Base-by-base conservation (phyloP, 2,888 invertebrate species). In the Endotricha flammealis region DNA sequence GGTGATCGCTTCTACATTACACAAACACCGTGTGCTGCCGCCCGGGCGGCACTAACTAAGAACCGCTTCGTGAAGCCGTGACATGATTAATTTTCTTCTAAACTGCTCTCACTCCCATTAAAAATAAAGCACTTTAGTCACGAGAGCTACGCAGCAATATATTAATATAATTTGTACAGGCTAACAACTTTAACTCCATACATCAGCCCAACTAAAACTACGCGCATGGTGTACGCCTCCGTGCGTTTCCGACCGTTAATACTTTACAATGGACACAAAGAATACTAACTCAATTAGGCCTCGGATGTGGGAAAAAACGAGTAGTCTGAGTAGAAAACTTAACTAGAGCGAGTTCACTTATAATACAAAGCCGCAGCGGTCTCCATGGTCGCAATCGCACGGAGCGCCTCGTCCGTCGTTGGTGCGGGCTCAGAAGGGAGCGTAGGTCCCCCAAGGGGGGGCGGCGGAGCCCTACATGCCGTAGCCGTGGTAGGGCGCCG, bases 401-500 rank as follows among this genome's bases (percentile, higher is more conserved):
- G 55, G 60, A 59, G 58, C 20, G 32, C 29, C 27, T n/a, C 33
- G 34, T 29, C 36, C n/a, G n/a, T n/a, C 28, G 28, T 8, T 4
- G 28, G 9, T 9, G 27, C 25, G 30, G 29, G 55, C 49, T 66
- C 56, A 65, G 54, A 55, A 59, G 49, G 50, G 64, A 44, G 59
- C 54, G 48, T 41, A 47, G 44, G 41, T 49, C 49, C 63, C 60
- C 64, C 65, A 56, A 29, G 32, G 34, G 40, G 53, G 53, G 63
- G 45, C 35, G 48, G 55, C 55, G 46, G 55, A 20, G 38, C 60
- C 78, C 81, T 87, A 87, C 87, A 87, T 87, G 74, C 87, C 87
- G 73, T 87, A 87, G 6, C 87, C 87, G 75, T 87, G 87, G 73
- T 87, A 87, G 50, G 87, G 86, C 54, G 87, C 85, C 31, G 86